phyloP scores from a whole-genome alignment of 2,113 vertebrate species.

The Nicator chloris region DNA sequence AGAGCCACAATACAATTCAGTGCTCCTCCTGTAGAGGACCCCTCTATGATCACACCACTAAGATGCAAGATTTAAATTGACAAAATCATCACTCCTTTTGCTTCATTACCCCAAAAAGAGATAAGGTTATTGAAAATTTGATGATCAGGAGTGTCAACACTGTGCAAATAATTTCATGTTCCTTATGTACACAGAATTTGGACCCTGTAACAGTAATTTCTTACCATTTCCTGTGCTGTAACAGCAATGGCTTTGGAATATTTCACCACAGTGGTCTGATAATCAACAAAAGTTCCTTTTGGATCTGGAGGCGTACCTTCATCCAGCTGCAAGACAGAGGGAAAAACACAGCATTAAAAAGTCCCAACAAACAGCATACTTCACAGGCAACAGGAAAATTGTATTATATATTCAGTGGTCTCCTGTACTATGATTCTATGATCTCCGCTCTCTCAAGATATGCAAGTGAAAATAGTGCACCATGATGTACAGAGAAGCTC shows the following conservation, averaged over 20 bases:
- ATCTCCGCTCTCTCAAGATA: background rate
- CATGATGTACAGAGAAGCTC: background rate
- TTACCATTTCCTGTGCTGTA: constrained; percentile 98
- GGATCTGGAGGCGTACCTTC: constrained; percentile 93
- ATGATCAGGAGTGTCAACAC: background rate
- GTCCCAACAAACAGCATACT: background rate
- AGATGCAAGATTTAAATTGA: background rate
- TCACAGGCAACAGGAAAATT: background rate
- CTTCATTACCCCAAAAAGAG: background rate
- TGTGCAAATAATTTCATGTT: fast-evolving
- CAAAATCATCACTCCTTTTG: background rate
- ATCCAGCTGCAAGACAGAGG: constrained; percentile 78
- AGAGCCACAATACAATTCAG: background rate
- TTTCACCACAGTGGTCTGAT: constrained; percentile 98
- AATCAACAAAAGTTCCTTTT: constrained; percentile 94
- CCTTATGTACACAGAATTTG: background rate
- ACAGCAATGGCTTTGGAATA: constrained; percentile 96
- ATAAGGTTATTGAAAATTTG: background rate
- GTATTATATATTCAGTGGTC: background rate
- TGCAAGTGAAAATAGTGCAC: background rate
- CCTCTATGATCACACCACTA: fast-evolving
- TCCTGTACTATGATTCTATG: too few species aligned
- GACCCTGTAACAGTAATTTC: background rate
- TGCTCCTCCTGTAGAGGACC: background rate
- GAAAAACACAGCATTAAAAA: background rate